These are phyloP conservation scores for Paracentrotus lividus DNA, from an alignment of 53 echinoderm and acorn worm species.

Conservation along the genomic window DNA sequence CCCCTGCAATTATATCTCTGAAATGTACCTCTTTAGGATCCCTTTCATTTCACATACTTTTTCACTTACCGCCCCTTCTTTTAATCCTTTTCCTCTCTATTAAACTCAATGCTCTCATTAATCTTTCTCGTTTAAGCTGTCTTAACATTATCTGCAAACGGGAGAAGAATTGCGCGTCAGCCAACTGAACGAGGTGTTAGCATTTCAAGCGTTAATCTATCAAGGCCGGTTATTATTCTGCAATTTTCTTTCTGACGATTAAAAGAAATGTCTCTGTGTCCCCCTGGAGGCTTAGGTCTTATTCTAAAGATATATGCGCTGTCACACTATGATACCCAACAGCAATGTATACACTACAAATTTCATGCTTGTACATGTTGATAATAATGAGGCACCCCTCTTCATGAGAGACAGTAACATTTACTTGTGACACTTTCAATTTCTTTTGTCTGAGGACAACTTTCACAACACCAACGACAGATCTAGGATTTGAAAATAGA, in stretches of 20 bases:
- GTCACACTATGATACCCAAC: slow-evolving; percentile 26
- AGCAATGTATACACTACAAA: neutral
- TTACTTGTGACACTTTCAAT: neutral
- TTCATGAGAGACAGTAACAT: slow-evolving; percentile 13
- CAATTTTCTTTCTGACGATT: slow-evolving; percentile 48
- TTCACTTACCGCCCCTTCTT: neutral
- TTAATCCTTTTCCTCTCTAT: neutral
- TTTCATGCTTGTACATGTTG: slow-evolving; percentile 29
- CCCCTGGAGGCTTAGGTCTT: slow-evolving; percentile 8
- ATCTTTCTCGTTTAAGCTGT: slow-evolving; percentile 32
- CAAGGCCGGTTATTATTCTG: slow-evolving; percentile 55
- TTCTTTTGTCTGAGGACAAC: too few relatives aligned
- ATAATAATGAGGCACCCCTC: neutral
- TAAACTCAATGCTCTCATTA: neutral
- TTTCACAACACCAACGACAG: too few relatives aligned
- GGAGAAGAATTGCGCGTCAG: neutral
- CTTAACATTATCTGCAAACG: neutral
- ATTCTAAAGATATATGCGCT: neutral
- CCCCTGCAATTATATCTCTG: too few relatives aligned
- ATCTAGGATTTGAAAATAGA: too few relatives aligned
- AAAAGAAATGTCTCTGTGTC: slow-evolving; percentile 11
- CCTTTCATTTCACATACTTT: neutral
- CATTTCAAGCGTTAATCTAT: slow-evolving; percentile 52
- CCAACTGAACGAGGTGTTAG: slow-evolving; percentile 42
- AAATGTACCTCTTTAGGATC: too few relatives aligned